These are phyloP conservation scores for Chloromyia formosa DNA, from an alignment of 2,888 invertebrate genomes.

Conservation along the genomic window DNA sequence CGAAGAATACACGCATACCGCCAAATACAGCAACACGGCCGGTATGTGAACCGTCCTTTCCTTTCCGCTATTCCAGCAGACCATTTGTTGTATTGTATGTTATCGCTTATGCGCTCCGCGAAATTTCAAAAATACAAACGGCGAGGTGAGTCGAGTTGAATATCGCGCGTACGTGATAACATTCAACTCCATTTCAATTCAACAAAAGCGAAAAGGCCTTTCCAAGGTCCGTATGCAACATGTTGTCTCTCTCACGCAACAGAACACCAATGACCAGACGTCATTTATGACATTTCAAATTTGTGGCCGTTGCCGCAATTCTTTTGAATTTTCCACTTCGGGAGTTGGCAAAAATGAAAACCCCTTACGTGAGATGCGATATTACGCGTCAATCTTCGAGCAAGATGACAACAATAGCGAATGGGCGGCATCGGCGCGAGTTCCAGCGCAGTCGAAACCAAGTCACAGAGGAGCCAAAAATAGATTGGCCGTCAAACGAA, in stretches of 20 bases:
- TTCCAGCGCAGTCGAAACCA: constrained; percentile 9
- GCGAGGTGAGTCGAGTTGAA: constrained; percentile 25
- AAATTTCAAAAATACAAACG: constrained; percentile 38
- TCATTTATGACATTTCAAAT: constrained; percentile 45
- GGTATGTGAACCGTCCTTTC: neutral
- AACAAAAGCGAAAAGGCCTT: constrained; percentile 29
- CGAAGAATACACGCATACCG: no score
- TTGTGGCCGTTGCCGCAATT: constrained; percentile 39
- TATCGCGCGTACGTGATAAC: neutral
- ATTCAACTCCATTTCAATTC: constrained; percentile 21
- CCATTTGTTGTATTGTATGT: no score
- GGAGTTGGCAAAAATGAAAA: neutral
- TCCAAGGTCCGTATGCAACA: neutral
- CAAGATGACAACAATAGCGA: neutral
- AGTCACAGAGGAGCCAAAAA: constrained; percentile 35
- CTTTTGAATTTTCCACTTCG: neutral
- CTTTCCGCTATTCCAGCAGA: no score
- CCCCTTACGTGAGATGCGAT: no score
- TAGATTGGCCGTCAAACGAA: constrained; percentile 5
- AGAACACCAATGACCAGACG: constrained; percentile 9
- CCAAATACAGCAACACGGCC: no score
- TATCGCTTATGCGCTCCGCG: no score
- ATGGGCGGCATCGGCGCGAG: constrained; percentile 4
- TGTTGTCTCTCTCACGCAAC: no score
- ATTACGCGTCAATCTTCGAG: no score